Evolutionary conservation across 2,113 vertebrate species (phyloP).

Genomic region (Hippocampus abdominalis): DNA sequence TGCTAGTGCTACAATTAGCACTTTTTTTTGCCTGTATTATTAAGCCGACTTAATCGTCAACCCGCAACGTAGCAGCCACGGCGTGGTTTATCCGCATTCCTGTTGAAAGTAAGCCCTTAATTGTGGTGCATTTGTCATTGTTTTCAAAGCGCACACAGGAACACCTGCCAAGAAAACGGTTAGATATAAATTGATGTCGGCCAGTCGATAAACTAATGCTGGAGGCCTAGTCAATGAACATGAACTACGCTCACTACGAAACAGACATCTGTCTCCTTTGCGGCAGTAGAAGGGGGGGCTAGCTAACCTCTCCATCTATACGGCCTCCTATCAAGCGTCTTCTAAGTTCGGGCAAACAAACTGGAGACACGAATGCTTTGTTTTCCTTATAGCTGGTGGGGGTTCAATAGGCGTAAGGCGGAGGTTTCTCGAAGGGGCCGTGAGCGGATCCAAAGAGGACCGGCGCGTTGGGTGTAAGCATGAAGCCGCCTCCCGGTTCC

Average conservation of each 20-base stretch:
- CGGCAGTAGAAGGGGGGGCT: background rate
- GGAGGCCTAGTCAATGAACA: conserved; percentile 6
- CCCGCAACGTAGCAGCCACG: conserved; percentile 25
- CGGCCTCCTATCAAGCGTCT: conserved; percentile 20
- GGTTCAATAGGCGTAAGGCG: conserved; percentile 83
- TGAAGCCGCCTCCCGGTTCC: conserved; percentile 71
- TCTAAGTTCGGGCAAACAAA: conserved; percentile 29
- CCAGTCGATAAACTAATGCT: conserved; percentile 14
- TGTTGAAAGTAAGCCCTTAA: conserved; percentile 53
- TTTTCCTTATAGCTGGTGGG: background rate
- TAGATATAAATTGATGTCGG: background rate
- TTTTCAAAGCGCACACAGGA: conserved; percentile 18
- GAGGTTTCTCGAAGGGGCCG: conserved; percentile 85
- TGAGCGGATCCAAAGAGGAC: conserved; percentile 70
- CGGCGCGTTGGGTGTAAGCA: conserved; percentile 76
- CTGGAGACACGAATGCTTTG: background rate
- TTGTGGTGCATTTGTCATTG: conserved; percentile 1
- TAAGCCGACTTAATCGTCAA: conserved; percentile 15
- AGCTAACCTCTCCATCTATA: conserved; percentile 8
- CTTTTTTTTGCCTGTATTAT: background rate
- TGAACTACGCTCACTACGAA: conserved; percentile 22
- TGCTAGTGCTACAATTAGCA: background rate
- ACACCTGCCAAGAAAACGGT: conserved; percentile 7
- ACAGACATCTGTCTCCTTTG: conserved; percentile 9
- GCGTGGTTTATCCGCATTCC: conserved; percentile 20